Base-by-base conservation (phyloP, 1,140 invertebrate genomes). In the Dryas iulia region DNA sequence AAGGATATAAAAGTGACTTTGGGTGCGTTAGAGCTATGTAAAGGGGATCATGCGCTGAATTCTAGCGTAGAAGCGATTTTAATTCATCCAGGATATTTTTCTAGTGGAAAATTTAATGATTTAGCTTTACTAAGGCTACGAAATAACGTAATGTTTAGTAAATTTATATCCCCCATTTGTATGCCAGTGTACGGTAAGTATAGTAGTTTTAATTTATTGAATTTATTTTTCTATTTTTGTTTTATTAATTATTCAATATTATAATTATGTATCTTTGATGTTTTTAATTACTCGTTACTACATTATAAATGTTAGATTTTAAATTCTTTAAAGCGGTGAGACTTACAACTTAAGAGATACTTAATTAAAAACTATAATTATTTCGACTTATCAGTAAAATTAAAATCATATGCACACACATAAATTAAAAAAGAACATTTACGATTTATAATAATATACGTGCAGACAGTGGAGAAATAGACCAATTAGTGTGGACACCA, bases 111-210 rank as follows among this genome's bases (percentile, higher is more conserved):
- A 70, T 87, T 93, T 26, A 92, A 94, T 70, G 94, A 95, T 82
- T 86, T 95, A 28, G 94, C 94, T 1, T 70, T 95, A 14, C 73
- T 95, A 5, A 91, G 88, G 54, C 79, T 95, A 6, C 91, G 87
- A 64, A 82, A 88, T 23, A 86, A 92, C 6, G 92, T 93, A 2
- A 77, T 84, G 39, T 93, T 95, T 65, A 93, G 92, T 33, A 87
- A 89, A 59, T 82, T 90, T 39, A 90, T 95, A 68, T 83, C 84
- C 4, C 94, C 94, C 0, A 91, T 95, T 23, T 95, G 94, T 74
- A 75, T 95, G 57, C 92, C 94, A 4, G 87, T 92, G 54, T 83
- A 88, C 67, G 92, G 93, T 93, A 73, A 66, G 73, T 84, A 66
- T n/a, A 12, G 24, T 18, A 21, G 0, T n/a, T n/a, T n/a, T n/a